These are phyloP conservation scores for Trematocara nigrifrons DNA, from an alignment of 2,113 vertebrate genomes.

Conservation along the genomic window DNA sequence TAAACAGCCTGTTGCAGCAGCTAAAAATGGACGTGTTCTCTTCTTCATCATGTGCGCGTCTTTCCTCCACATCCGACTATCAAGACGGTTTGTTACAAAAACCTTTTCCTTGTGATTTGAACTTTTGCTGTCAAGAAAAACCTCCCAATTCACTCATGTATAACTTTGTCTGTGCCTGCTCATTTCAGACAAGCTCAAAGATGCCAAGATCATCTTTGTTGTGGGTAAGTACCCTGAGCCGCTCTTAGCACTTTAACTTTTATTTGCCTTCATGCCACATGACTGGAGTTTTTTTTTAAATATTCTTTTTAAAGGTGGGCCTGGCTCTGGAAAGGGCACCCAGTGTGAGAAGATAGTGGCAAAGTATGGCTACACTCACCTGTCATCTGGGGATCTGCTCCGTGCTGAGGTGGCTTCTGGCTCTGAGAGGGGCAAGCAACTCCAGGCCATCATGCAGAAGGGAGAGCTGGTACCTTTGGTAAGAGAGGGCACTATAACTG, in stretches of 20 bases:
- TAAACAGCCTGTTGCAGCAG: background rate
- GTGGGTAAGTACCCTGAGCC: constrained; percentile 84
- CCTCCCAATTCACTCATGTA: background rate
- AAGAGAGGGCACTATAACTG: constrained; percentile 35
- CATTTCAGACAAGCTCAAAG: constrained; percentile 88
- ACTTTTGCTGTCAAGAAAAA: background rate
- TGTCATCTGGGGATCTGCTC: constrained; percentile 95
- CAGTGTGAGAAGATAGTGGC: constrained; percentile 93
- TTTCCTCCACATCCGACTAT: background rate
- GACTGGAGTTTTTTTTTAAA: background rate
- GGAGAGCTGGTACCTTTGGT: constrained; percentile 96
- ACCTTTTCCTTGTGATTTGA: background rate
- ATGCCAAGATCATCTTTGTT: constrained; percentile 95
- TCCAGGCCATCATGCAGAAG: constrained; percentile 96
- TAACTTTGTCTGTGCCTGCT: background rate
- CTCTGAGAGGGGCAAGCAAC: constrained; percentile 87
- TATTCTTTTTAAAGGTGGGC: constrained; percentile 78
- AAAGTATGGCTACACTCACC: constrained; percentile 96
- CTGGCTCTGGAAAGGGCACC: constrained; percentile 94
- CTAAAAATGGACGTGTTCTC: constrained; percentile 7
- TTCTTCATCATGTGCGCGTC: background rate
- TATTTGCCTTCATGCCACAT: background rate
- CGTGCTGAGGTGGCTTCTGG: constrained; percentile 88
- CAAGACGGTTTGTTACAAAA: constrained; percentile 18
- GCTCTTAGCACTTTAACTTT: background rate